Percentiles rank a stretch among this genome's conserved stretches.
These are phyloP conservation scores for Linyphia triangularis DNA, from an alignment of 2,888 invertebrate species.

Conservation along the genomic window DNA sequence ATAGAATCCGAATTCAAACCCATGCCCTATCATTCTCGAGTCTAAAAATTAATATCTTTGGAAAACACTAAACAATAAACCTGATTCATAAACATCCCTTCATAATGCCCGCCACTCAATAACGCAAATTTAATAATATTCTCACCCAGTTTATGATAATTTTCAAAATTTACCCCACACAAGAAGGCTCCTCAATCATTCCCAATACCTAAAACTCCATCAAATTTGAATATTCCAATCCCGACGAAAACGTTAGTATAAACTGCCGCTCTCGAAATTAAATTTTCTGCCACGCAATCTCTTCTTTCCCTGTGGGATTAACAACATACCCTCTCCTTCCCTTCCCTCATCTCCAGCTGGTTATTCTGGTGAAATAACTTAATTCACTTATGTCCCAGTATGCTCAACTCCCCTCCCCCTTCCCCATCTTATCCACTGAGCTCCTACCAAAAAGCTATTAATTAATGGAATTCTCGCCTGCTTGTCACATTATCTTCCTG, in stretches of 20 bases:
- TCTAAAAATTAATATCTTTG: no score
- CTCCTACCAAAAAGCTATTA: slow-evolving; percentile 24
- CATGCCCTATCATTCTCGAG: no score
- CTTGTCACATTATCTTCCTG: slow-evolving; percentile 2
- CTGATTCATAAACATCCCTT: no score
- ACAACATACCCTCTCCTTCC: neutral
- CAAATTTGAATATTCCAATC: neutral
- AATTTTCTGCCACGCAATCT: neutral
- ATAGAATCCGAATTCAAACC: no score
- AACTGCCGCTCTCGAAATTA: neutral
- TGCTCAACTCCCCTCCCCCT: no score
- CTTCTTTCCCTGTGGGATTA: neutral
- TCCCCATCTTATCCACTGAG: no score
- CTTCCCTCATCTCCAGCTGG: no score
- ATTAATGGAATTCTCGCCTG: slow-evolving; percentile 18
- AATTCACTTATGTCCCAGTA: neutral
- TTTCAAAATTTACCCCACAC: neutral
- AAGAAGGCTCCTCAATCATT: neutral
- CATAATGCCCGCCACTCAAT: neutral
- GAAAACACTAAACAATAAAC: no score
- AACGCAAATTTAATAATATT: neutral
- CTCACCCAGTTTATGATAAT: neutral
- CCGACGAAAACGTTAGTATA: neutral
- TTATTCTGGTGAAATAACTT: neutral
- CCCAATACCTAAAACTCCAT: neutral